Conservation (phyloP, 2,888 invertebrate species). For the Stenichneumon culpator region DNA sequence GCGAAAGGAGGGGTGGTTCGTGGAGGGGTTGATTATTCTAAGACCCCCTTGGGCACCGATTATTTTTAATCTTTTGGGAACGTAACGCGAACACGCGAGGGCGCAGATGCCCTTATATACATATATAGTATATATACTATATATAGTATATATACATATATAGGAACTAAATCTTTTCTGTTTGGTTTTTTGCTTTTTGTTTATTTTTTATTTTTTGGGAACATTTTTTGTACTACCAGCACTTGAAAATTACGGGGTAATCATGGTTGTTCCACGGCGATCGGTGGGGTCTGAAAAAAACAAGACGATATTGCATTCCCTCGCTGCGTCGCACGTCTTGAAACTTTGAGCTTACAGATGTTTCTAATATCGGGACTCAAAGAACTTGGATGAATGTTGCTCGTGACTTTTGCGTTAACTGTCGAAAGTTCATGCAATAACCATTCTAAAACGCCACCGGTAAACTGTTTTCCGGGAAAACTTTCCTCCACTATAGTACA, state of each 20-base stretch:
- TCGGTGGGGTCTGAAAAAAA: conserved; percentile 25
- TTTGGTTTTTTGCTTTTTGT: conserved; percentile 3
- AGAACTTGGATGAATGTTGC: neutral
- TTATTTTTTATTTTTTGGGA: conserved; percentile 14
- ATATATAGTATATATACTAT: no score
- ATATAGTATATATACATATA: no score
- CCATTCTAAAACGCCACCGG: neutral
- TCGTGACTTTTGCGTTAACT: conserved; percentile 5
- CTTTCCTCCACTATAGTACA: no score
- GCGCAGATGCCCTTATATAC: no score
- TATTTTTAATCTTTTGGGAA: no score
- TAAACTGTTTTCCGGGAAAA: neutral
- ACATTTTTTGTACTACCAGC: neutral
- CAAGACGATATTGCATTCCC: neutral
- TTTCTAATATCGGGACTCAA: conserved; percentile 35
- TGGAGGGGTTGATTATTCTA: no score
- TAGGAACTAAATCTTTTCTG: neutral
- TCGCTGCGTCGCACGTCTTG: neutral
- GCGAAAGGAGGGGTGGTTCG: no score
- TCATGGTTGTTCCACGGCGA: conserved; percentile 1
- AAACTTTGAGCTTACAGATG: conserved; percentile 40
- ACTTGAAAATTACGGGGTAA: conserved; percentile 16
- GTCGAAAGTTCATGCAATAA: conserved; percentile 4
- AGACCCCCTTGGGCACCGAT: no score
- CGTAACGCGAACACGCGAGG: no score